phyloP scores from a whole-genome alignment of 2,888 invertebrate genomes.

The Caenorhabditis japonica region DNA sequence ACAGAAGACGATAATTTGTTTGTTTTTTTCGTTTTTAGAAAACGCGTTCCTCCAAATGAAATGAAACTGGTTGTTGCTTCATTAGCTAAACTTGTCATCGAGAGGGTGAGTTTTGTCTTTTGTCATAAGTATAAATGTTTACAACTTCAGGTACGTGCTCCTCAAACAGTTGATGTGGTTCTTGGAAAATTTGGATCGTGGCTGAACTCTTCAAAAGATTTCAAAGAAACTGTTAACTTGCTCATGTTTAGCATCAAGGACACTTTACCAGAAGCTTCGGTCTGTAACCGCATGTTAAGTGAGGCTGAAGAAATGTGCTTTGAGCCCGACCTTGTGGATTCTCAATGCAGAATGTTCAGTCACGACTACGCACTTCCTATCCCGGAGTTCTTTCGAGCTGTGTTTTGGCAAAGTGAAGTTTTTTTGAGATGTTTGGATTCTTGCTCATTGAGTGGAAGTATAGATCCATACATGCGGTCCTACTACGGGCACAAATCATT shows the following conservation, averaged over 20 bases:
- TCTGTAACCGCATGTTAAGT: too few species aligned
- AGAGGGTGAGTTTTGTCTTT: slow-evolving; percentile 15
- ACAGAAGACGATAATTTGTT: too few species aligned
- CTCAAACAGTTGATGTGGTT: not conserved
- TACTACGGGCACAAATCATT: slow-evolving; percentile 13
- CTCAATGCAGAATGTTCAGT: not conserved
- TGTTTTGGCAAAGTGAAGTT: not conserved
- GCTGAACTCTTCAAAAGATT: not conserved
- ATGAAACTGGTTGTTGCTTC: not conserved
- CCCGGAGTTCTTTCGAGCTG: not conserved
- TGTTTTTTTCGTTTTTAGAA: slow-evolving; percentile 6
- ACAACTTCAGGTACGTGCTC: slow-evolving; percentile 25
- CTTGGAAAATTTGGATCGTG: not conserved
- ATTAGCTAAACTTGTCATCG: not conserved
- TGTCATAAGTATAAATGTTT: not conserved
- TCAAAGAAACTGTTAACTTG: not conserved
- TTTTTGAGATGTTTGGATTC: not conserved
- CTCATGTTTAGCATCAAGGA: not conserved
- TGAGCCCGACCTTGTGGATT: not conserved
- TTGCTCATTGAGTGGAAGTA: not conserved
- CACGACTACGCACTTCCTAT: not conserved
- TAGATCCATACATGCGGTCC: slow-evolving; percentile 11
- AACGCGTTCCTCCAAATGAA: not conserved
- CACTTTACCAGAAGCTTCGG: not conserved
- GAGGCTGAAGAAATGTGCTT: too few species aligned